Base-by-base conservation (phyloP, 2,797 vertebrate genomes). In the Sebastes alutus region DNA sequence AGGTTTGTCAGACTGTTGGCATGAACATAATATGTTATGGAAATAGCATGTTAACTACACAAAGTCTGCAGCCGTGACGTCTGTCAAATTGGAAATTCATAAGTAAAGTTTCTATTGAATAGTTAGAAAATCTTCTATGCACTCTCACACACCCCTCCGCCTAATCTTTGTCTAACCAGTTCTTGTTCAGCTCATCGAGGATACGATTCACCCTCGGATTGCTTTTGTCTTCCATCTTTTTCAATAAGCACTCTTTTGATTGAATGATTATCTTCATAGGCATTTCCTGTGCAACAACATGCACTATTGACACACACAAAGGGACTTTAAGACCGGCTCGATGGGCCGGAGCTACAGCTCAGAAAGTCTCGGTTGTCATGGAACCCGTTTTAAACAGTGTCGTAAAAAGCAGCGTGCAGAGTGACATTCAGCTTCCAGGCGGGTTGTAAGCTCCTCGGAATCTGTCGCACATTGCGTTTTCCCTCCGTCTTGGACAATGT, bases 401-500 rank as follows among this genome's bases (percentile, higher is more conserved):
- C 13, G 23, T 87, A 85, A 90, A 84, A 84, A 86, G 55, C 76
- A 75, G 77, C 80, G 61, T 78, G 82, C 72, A 7, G 67, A 23
- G 74, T 77, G 85, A 85, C 83, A 70, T 81, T 88, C 69, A 18
- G 81, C 83, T 89, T 67, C 38, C 74, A 88, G 88, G 86, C 86
- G 54, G 54, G 76, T 83, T 80, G 72, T 80, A 81, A 84, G 82
- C 54, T 72, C 64, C 75, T 84, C 82, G 75, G 78, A 85, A 78
- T 92, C 78, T 85, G 89, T 90, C 83, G 69, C 89, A 87, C 82
- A 7, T 49, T 87, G 87, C 70, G 30, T 88, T 89, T 89, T 16
- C 77, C 88, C 83, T 87, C 74, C 29, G 46, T 77, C 74, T 68
- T 29, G 59, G 80, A 92, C 90, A 91, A 92, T 92, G 88, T 93